A percentile compares a stretch with the other conserved stretches of the same genome.
Conservation (phyloP, 2,888 invertebrate species). For the Gryllus longicercus region DNA sequence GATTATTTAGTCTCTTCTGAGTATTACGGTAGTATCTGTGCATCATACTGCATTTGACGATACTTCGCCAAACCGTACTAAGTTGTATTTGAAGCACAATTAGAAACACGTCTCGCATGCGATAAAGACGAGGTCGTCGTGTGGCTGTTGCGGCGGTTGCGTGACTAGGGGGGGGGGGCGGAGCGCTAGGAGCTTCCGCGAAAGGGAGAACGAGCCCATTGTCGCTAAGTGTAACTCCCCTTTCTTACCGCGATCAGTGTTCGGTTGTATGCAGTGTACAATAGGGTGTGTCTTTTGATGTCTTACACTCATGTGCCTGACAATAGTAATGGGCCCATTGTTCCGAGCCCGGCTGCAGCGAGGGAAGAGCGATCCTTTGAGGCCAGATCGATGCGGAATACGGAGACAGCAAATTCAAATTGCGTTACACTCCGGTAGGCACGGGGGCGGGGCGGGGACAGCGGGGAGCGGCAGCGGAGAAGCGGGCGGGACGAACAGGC, state of each 20-base stretch:
- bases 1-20: too few relatives aligned
- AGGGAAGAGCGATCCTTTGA: neutral
- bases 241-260: neutral
- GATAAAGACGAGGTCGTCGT: too few relatives aligned
- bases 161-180: neutral
- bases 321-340: slow-evolving; percentile 10
- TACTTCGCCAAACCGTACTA: too few relatives aligned
- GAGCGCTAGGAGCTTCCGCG: neutral
- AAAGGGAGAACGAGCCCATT: slow-evolving; percentile 9
- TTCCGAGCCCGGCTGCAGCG: neutral
- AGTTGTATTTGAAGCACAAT: too few relatives aligned
- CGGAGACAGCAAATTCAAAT: slow-evolving; percentile 17
- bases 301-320: slow-evolving; percentile 17
- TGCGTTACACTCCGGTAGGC: neutral
- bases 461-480: too few relatives aligned
- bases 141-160: too few relatives aligned
- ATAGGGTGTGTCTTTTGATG: slow-evolving; percentile 17
- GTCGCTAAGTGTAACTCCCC: neutral
- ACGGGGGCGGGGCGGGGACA: neutral
- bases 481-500: too few relatives aligned
- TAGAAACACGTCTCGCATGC: too few relatives aligned
- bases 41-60: too few relatives aligned
- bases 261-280: slow-evolving; percentile 17
- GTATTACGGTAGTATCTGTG: too few relatives aligned
- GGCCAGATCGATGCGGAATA: neutral